Percentiles rank a stretch among this genome's conserved stretches.
Evolutionary conservation across 2,888 invertebrate species (phyloP).

Genomic region (Caradrina clavipalpis): DNA sequence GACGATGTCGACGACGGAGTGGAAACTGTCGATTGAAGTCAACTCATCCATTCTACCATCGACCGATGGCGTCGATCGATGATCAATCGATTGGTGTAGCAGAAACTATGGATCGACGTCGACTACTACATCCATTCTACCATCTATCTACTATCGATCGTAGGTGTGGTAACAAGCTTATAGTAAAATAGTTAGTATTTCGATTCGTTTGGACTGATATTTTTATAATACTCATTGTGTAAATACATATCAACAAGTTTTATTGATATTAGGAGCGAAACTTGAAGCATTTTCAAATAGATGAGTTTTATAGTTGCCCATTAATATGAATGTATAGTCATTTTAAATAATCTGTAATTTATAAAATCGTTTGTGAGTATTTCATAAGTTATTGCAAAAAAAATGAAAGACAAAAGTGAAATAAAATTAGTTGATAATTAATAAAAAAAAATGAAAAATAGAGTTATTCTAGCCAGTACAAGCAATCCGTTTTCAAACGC

Average conservation of each 20-base stretch:
- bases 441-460: conserved; percentile 60
- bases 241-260: conserved; percentile 55
- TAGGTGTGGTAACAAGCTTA: background rate
- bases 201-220: conserved; percentile 44
- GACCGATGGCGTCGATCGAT: too few relatives aligned
- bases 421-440: conserved; percentile 79
- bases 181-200: conserved; percentile 9
- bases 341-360: conserved; percentile 56
- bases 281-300: conserved; percentile 41
- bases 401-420: conserved; percentile 90
- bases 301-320: conserved; percentile 31
- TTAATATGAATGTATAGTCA: conserved; percentile 50
- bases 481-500: conserved; percentile 51
- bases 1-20: too few relatives aligned
- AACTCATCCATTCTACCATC: too few relatives aligned
- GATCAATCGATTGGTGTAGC: too few relatives aligned
- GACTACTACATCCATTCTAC: too few relatives aligned
- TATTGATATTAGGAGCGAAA: conserved; percentile 14
- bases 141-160: too few relatives aligned
- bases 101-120: too few relatives aligned
- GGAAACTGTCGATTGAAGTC: too few relatives aligned
- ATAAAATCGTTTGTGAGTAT: conserved; percentile 55
- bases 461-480: conserved; percentile 66
- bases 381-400: conserved; percentile 67
- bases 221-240: conserved; percentile 55